A percentile compares a stretch with the other conserved stretches of the same genome.
These are phyloP conservation scores for Gryon sp. DNA, from an alignment of 1,140 invertebrate genomes.

Conservation along the genomic window DNA sequence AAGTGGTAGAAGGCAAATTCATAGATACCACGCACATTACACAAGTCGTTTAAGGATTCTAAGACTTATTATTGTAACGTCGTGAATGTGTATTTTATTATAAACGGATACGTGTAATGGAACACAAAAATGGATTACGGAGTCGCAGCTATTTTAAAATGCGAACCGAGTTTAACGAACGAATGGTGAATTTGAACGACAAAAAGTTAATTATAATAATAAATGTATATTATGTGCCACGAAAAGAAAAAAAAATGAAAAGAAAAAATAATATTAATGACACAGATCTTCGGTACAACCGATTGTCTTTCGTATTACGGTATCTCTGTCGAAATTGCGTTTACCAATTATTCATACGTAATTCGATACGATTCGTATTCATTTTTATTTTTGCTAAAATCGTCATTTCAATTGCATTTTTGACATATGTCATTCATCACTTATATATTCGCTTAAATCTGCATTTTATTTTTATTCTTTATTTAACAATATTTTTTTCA, in stretches of 20 bases:
- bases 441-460: too few species aligned
- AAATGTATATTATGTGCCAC: constrained; percentile 61
- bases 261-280: not conserved
- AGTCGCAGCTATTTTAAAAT: constrained; percentile 65
- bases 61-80: constrained; percentile 72
- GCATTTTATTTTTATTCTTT: too few species aligned
- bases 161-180: constrained; percentile 55
- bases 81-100: constrained; percentile 78
- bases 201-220: constrained; percentile 37
- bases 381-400: constrained; percentile 9
- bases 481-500: too few species aligned
- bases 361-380: constrained; percentile 17
- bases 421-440: too few species aligned
- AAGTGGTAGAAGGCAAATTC: constrained; percentile 64
- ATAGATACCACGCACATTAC: constrained; percentile 68
- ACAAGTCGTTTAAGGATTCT: constrained; percentile 67
- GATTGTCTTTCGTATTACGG: constrained; percentile 45
- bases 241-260: constrained; percentile 10
- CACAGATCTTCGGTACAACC: constrained; percentile 37
- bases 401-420: not conserved
- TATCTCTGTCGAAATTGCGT: constrained; percentile 43
- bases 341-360: constrained; percentile 40
- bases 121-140: constrained; percentile 63
- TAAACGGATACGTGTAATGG: constrained; percentile 68
- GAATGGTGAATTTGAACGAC: constrained; percentile 56